A percentile compares a stretch with the other conserved stretches of the same genome.
Conservation (phyloP, 1,140 invertebrate genomes). For the Lasioglossum baleicum region DNA sequence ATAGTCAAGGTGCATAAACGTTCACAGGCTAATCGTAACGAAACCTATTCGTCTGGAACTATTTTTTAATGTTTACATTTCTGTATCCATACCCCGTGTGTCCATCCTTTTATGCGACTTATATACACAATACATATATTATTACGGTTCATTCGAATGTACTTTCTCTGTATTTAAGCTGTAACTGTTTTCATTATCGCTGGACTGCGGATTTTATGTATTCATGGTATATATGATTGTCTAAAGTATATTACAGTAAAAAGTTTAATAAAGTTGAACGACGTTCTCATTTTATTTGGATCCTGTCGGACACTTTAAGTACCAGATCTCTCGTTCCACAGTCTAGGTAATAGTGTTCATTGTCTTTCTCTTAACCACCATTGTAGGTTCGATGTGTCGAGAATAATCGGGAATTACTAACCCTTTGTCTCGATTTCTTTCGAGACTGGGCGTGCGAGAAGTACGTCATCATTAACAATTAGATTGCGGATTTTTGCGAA, state of each 20-base stretch:
- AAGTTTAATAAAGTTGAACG: neutral
- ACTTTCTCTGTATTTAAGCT: neutral
- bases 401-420: neutral
- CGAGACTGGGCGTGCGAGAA: too few species aligned
- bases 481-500: too few species aligned
- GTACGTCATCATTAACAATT: too few species aligned
- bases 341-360: too few species aligned
- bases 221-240: neutral
- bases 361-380: too few species aligned
- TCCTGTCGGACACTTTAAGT: neutral
- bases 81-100: too few species aligned
- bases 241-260: neutral
- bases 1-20: neutral
- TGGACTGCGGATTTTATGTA: neutral
- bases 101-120: neutral
- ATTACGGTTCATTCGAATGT: neutral
- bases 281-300: neutral
- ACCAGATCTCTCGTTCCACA: neutral
- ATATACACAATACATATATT: neutral
- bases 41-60: neutral
- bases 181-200: neutral
- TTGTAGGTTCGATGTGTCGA: neutral
- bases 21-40: neutral
- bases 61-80: neutral
- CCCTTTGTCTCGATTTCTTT: too few species aligned